These are phyloP conservation scores for Ptyas mucosa DNA, from an alignment of 2,113 vertebrate species.

Conservation along the genomic window DNA sequence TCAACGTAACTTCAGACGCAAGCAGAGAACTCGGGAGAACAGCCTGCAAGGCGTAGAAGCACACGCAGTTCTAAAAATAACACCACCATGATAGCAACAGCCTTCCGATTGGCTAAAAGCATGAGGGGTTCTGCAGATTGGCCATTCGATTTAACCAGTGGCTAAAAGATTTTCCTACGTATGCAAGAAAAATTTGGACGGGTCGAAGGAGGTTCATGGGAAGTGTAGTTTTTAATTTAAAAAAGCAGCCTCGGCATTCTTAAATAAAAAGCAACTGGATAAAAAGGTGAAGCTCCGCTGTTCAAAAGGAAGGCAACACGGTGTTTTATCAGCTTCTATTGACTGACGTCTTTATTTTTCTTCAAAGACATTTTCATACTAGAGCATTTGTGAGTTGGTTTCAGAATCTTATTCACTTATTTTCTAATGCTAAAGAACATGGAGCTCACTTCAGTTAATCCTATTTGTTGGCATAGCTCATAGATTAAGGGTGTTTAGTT, in stretches of 20 bases:
- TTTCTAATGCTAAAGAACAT: neutral
- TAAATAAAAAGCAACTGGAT: neutral
- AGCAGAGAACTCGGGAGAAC: conserved; percentile 56
- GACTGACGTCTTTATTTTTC: neutral
- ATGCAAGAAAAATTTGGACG: neutral
- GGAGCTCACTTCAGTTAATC: neutral
- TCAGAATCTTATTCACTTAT: neutral
- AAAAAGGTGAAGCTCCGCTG: neutral
- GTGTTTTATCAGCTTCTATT: too few species aligned
- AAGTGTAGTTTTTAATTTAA: conserved; percentile 66
- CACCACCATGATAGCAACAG: conserved; percentile 86
- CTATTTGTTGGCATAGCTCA: neutral
- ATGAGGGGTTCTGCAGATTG: conserved; percentile 56
- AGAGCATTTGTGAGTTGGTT: neutral
- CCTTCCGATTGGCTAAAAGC: conserved; percentile 74
- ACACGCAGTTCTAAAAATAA: conserved; percentile 86
- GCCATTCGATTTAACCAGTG: conserved; percentile 61
- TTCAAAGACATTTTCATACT: neutral
- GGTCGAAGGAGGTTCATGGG: conserved; percentile 58
- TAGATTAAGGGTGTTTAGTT: neutral
- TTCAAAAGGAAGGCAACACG: neutral
- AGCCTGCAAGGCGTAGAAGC: conserved; percentile 16
- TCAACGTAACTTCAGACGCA: conserved; percentile 31
- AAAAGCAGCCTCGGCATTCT: neutral
- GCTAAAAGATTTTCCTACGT: neutral